Evolutionary conservation across 1,140 invertebrate species (phyloP), one percentile per base, ranked within the genome.

Genomic region (Kradibia gibbosae): DNA sequence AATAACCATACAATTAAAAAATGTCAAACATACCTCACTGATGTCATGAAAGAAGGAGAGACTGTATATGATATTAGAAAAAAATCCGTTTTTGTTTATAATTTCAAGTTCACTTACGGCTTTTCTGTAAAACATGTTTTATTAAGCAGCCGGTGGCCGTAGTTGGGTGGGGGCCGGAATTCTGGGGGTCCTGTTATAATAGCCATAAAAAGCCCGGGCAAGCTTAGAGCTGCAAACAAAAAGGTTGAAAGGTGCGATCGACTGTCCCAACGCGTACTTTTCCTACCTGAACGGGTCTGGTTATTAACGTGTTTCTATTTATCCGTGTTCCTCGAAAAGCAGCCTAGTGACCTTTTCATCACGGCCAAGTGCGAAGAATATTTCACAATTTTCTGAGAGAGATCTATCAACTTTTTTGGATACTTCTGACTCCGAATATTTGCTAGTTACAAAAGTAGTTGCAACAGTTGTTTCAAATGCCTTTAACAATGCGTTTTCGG

Each of bases 281-380:
- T 50, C 45, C 70, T 72, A 72, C 78, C 65, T 79, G 65, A 65
- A 4, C n/a, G 3, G 7, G 22, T 72, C 25, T 22, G 67, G n/a
- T 72, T 72, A 79, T 79, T 72, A 79, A 42, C 78, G 67, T 79
- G 42, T 79, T 60, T 79, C 78, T 72, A 48, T 79, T 55, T 72
- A 72, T 71, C 50, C 22, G 10, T 71, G 67, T 72, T 79, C 67
- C 39, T 72, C 48, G 78, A 72, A 72, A 39, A 42, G n/a, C 36
- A 36, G 17, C n/a, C 28, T 42, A 67, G 39, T 36, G 34, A 55
- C 48, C 34, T 53, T 72, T 45, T 60, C 31, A 22, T 50, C 28
- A 28, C 1, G 22, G 10, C 15, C 34, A n/a, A 4, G 7, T 53
- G 55, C 15, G 36, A 7, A 0, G 53, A 73, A 62, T 73, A 65